Conservation (phyloP, 1,140 invertebrate species). For the Tetraneura akinire region DNA sequence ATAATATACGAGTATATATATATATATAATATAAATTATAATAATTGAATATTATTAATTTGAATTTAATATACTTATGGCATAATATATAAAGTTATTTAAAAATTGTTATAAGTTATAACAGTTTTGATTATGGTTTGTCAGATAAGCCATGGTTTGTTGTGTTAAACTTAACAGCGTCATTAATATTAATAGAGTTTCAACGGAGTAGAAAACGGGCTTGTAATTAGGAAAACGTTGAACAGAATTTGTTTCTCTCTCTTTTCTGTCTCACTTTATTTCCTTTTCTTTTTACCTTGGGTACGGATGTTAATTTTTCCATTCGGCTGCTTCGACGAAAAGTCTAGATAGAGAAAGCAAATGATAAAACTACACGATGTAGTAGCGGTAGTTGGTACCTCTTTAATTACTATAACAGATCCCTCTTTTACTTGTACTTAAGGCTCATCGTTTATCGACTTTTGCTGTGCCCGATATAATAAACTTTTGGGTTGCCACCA, state of each 20-base stretch:
- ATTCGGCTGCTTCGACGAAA: slow-evolving; percentile 33
- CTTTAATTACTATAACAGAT: slow-evolving; percentile 16
- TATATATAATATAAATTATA: too few relatives aligned
- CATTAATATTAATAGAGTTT: slow-evolving; percentile 50
- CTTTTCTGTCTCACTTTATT: slow-evolving; percentile 18
- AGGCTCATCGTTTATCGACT: slow-evolving; percentile 43
- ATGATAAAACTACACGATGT: slow-evolving; percentile 45
- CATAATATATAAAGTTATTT: slow-evolving; percentile 38
- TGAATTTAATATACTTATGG: too few relatives aligned
- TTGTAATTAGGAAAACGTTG: slow-evolving; percentile 43
- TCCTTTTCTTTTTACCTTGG: slow-evolving; percentile 9
- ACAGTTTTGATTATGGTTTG: slow-evolving; percentile 18
- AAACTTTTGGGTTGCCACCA: slow-evolving; percentile 26
- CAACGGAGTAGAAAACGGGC: slow-evolving; percentile 25
- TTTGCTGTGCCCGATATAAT: slow-evolving; percentile 1
- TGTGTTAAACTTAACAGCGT: slow-evolving; percentile 25
- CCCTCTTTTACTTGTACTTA: slow-evolving; percentile 1
- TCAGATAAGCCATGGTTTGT: slow-evolving; percentile 4
- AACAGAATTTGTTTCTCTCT: neutral
- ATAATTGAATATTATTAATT: too few relatives aligned
- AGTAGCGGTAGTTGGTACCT: slow-evolving; percentile 5
- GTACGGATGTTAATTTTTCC: slow-evolving; percentile 43
- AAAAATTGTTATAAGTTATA: slow-evolving; percentile 5
- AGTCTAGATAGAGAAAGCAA: slow-evolving; percentile 36
- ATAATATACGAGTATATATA: too few relatives aligned